Evolutionary conservation across 2,113 vertebrate species (phyloP).

Genomic region (Notarius lentiginosus): DNA sequence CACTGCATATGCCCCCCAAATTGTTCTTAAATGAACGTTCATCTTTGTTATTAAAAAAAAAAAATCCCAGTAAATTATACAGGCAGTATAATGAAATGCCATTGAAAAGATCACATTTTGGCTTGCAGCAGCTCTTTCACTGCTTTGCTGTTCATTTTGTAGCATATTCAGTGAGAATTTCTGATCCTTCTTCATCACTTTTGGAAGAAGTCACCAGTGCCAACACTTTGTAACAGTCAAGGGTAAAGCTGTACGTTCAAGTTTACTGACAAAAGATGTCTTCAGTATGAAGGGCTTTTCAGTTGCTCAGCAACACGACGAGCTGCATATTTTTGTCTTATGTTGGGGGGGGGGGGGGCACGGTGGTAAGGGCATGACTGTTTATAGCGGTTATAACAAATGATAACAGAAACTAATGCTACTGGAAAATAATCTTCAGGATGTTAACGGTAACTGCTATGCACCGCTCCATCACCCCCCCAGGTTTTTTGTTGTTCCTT

Average conservation of each 20-base stretch:
- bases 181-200: background rate
- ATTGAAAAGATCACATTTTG: no score
- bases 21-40: no score
- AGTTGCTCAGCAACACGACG: background rate
- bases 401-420: background rate
- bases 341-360: background rate
- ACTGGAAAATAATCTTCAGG: background rate
- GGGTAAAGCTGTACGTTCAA: background rate
- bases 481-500: background rate
- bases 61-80: no score
- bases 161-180: background rate
- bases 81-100: no score
- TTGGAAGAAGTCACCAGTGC: background rate
- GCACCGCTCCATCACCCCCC: background rate
- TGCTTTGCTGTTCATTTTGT: no score
- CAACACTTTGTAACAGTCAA: background rate
- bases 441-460: background rate
- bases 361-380: background rate
- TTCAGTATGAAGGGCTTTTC: background rate
- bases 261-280: background rate
- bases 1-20: no score
- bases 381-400: background rate
- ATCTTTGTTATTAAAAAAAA: no score
- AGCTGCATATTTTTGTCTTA: background rate
- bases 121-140: no score